Base-by-base conservation (phyloP, 2,797 vertebrate species). In the Rhinogobio ventralis region DNA sequence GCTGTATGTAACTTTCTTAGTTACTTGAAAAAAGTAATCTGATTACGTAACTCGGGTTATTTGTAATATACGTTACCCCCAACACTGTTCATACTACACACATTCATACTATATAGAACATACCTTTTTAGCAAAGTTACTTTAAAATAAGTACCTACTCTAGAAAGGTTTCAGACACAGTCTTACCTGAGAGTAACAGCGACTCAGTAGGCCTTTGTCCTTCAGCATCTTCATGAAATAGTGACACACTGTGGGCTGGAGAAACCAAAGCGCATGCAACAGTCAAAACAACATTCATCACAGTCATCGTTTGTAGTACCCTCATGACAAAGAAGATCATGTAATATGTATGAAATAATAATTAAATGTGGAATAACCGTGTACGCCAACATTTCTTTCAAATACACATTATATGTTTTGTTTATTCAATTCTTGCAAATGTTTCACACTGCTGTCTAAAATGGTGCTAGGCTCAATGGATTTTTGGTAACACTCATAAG, bases 191-290 rank as follows among this genome's bases (percentile, higher is more conserved):
- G 97, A 95, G 92, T 98, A 98, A 90, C 97, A 98, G 55, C 97
- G 96, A 73, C 92, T 92, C 4, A 98, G 91, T 19, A 96, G 80
- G 0, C 95, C 96, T 49, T 97, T 97, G 72, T 97, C 96, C 90
- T 97, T 97, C 89, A 98, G 87, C 91, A 98, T 92, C 86, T 94
- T 95, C 11, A 98, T 96, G 91, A 98, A 97, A 91, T 98, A 98
- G 93, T 98, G 97, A 85, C 96, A 97, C 67, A 96, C 81, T 4
- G 97, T 98, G 0, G 97, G 97, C 97, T 98, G 72, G 51, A 91
- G 60, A 88, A 87, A 46, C 72, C 71, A 74, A 68, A 17, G 62
- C 86, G 7, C 72, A 39, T 33, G 3, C 23, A 85, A 8, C 17
- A 66, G 4, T 55, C 49, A 64, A 60, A 25, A 15, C 30, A 30